Evolutionary conservation across 2,113 vertebrate genomes (phyloP).

Genomic region (Hipposideros armiger): DNA sequence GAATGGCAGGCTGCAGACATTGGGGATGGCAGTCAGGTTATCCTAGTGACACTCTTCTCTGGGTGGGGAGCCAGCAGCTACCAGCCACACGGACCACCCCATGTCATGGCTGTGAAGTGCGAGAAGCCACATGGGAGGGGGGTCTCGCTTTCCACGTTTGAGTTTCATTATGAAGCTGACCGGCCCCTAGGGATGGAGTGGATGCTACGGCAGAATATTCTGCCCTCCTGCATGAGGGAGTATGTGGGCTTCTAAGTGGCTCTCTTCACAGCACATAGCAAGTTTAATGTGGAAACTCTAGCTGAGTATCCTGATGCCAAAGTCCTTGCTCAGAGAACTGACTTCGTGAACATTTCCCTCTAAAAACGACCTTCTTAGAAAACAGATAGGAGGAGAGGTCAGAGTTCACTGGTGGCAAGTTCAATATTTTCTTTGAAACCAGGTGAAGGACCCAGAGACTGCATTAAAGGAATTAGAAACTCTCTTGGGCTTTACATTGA

Average conservation of each 20-base stretch:
- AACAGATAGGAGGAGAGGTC: neutral
- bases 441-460: constrained; percentile 87
- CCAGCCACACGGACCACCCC: neutral
- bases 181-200: neutral
- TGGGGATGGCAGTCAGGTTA: neutral
- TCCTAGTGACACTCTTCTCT: neutral
- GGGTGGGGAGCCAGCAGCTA: neutral
- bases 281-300: neutral
- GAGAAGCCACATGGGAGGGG: neutral
- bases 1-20: neutral
- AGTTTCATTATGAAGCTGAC: neutral
- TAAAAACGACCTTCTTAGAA: neutral
- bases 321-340: neutral
- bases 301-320: neutral
- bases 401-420: neutral
- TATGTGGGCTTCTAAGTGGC: rapidly evolving
- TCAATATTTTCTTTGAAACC: constrained; percentile 46
- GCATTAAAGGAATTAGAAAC: constrained; percentile 89
- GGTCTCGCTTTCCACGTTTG: neutral
- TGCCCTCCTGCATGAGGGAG: neutral
- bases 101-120: neutral
- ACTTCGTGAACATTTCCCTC: neutral
- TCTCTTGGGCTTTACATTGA: constrained; percentile 87
- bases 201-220: no score
- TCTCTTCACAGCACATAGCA: neutral